A percentile compares a stretch with the other conserved stretches of the same genome.
These are phyloP conservation scores for Drosophila testacea DNA, from an alignment of 2,888 invertebrate genomes.

Conservation along the genomic window DNA sequence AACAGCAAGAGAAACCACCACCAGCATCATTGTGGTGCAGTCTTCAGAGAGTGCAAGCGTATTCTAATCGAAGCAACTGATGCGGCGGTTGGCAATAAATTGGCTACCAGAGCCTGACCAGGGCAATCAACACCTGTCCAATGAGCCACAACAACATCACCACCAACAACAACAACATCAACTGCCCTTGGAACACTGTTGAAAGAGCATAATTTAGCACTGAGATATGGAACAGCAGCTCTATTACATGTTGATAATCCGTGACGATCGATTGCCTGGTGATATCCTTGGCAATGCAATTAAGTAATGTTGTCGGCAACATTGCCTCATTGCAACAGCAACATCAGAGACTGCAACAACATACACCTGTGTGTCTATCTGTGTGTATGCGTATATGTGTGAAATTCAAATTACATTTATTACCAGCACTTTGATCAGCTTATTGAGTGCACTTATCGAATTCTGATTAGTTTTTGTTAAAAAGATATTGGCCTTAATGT, in stretches of 20 bases:
- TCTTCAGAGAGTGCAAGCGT: slow-evolving; percentile 34
- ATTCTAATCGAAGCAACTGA: slow-evolving; percentile 63
- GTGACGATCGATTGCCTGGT: slow-evolving; percentile 76
- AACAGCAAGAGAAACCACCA: slow-evolving; percentile 11
- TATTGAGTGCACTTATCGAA: slow-evolving; percentile 83
- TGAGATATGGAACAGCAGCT: slow-evolving; percentile 52
- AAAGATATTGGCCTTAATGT: slow-evolving; percentile 69
- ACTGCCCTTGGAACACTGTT: slow-evolving; percentile 26
- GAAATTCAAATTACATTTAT: slow-evolving; percentile 83
- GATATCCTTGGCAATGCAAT: slow-evolving; percentile 76
- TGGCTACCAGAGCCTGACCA: slow-evolving; percentile 50
- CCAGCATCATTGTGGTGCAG: slow-evolving; percentile 34
- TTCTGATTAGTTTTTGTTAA: slow-evolving; percentile 77
- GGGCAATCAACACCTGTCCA: slow-evolving; percentile 83
- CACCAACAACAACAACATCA: slow-evolving; percentile 29
- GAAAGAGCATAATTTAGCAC: slow-evolving; percentile 69
- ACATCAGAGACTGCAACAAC: not conserved
- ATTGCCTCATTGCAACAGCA: slow-evolving; percentile 21
- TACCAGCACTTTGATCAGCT: slow-evolving; percentile 80
- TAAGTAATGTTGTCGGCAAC: slow-evolving; percentile 67
- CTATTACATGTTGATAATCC: slow-evolving; percentile 77
- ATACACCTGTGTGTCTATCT: not conserved
- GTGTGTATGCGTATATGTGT: slow-evolving; percentile 33
- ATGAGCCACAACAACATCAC: slow-evolving; percentile 36
- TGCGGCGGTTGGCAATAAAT: slow-evolving; percentile 50